These are phyloP conservation scores for Mamestra configurata DNA, from an alignment of 1,140 invertebrate genomes.

Conservation along the genomic window DNA sequence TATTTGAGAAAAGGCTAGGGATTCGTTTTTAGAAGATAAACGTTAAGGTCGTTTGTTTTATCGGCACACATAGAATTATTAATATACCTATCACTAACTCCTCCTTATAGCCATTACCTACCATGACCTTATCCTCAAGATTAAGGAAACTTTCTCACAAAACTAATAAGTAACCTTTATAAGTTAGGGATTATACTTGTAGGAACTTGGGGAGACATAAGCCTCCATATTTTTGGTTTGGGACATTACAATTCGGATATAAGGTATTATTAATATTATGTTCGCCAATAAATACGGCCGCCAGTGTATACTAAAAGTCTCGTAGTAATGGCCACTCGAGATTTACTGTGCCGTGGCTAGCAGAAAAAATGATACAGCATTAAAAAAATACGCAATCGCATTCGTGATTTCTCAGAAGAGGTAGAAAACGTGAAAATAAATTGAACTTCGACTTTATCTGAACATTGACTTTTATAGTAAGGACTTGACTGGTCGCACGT, in stretches of 20 bases:
- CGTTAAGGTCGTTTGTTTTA: too few relatives aligned
- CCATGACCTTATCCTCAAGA: neutral
- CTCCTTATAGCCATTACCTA: neutral
- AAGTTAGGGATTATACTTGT: neutral
- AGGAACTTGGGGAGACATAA: neutral
- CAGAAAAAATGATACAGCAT: neutral
- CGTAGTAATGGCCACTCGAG: neutral
- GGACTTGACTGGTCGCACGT: too few relatives aligned
- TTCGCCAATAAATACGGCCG: neutral
- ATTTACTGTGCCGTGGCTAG: neutral
- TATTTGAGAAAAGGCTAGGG: too few relatives aligned
- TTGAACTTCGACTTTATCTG: too few relatives aligned
- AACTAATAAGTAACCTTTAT: conserved; percentile 9
- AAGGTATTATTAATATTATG: conserved; percentile 14
- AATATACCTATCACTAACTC: neutral
- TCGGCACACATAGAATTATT: neutral
- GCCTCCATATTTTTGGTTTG: neutral
- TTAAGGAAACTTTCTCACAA: conserved; percentile 18
- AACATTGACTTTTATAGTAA: too few relatives aligned
- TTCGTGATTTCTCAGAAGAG: neutral
- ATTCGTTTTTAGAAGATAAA: too few relatives aligned
- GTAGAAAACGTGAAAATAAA: too few relatives aligned
- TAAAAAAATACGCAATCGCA: too few relatives aligned
- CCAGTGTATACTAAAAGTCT: conserved; percentile 11
- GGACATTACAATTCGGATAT: neutral